Conservation (phyloP, 2,888 invertebrate species). For the Crossocerus cetratus region DNA sequence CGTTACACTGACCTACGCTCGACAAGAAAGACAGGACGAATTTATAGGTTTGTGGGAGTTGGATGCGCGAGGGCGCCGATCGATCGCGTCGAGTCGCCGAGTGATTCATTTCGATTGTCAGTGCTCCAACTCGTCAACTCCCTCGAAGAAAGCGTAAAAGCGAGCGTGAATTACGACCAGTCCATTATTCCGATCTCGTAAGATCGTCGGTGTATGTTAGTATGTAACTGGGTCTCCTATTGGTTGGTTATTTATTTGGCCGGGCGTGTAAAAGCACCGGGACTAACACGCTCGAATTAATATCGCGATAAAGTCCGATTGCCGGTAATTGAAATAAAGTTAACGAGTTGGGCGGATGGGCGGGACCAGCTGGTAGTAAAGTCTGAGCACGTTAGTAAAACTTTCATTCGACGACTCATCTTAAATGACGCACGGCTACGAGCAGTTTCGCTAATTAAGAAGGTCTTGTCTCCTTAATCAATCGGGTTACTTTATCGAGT, state of each 20-base stretch:
- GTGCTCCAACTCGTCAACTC: too few relatives aligned
- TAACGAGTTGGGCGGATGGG: slow-evolving; percentile 39
- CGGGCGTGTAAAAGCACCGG: slow-evolving; percentile 27
- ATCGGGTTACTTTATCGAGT: slow-evolving; percentile 21
- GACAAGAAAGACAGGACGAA: too few relatives aligned
- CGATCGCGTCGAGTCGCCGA: too few relatives aligned
- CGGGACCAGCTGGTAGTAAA: slow-evolving; percentile 44
- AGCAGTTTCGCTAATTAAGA: slow-evolving; percentile 40
- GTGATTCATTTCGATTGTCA: too few relatives aligned
- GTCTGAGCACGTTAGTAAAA: slow-evolving; percentile 51
- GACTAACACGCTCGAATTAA: slow-evolving; percentile 43
- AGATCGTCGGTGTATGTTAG: too few relatives aligned
- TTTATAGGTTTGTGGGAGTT: too few relatives aligned
- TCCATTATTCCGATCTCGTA: too few relatives aligned
- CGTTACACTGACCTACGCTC: too few relatives aligned
- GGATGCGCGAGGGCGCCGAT: too few relatives aligned
- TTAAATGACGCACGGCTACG: slow-evolving; percentile 8
- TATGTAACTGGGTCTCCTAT: too few relatives aligned
- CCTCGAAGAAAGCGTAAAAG: too few relatives aligned
- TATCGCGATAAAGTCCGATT: slow-evolving; percentile 34
- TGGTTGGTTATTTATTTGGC: not conserved
- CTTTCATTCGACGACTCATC: slow-evolving; percentile 41
- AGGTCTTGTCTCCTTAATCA: slow-evolving; percentile 17
- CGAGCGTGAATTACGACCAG: too few relatives aligned
- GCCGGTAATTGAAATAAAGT: slow-evolving; percentile 52